Evolutionary conservation across 2,797 vertebrate genomes (phyloP), one percentile per base, ranked within the genome.

Genomic region (Trichosurus vulpecula): DNA sequence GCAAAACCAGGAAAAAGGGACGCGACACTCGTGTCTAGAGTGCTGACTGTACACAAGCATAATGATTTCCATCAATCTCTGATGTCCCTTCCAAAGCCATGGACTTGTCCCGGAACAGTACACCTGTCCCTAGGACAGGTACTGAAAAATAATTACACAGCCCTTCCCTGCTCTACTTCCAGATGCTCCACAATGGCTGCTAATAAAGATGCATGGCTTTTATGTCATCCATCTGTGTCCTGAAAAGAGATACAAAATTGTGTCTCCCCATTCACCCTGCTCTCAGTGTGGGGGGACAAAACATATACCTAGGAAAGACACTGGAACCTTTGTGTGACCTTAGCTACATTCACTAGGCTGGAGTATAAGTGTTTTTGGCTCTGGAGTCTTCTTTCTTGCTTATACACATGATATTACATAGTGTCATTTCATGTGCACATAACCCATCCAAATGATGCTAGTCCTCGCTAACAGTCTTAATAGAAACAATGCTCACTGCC

Each of bases 61-160:
- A 97, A 98, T 91, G 97, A 97, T 96, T 97, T 93, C 93, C 98
- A 98, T 98, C 97, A 94, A 92, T 98, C 97, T 98, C 97, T 13
- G 81, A 95, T 93, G 93, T 92, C 74, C 92, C 41, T 2, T 51
- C 52, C 91, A 54, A 92, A 95, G 94, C 93, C 53, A 0, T 0
- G 0, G 61, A 1, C 95, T 35, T 95, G 58, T 54, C 92, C 94
- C 0, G 92, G 94, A 97, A 94, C 93, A 25, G 90, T 55, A 54
- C 95, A 97, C 96, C 98, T 98, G 98, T 91, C 95, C 96, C 96
- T 19, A 56, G 95, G 95, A 97, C 96, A 93, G 97, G 94, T 94
- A 97, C 92, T 3, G 95, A 97, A 96, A 93, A 94, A 22, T 93
- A 95, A 97, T 97, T 94, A 97, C 97, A 54, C 19, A 31, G 31